phyloP scores from a whole-genome alignment of 2,113 vertebrate genomes.

The Pedionomus torquatus region DNA sequence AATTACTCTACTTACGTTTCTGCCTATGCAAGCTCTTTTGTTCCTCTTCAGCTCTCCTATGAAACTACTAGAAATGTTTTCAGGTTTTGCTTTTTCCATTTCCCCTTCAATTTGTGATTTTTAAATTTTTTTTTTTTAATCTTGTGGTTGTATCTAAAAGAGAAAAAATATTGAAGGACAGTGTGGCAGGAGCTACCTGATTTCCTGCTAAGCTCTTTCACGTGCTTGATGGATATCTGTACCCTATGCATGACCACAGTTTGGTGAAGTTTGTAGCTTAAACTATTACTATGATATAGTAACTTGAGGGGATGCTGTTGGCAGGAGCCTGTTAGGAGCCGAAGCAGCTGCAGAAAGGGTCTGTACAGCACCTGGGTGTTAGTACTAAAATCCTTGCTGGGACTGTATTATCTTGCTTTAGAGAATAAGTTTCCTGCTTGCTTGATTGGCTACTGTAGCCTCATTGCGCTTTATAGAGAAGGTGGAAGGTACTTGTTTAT shows the following conservation, averaged over 20 bases:
- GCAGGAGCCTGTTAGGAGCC: not conserved
- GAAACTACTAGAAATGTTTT: not conserved
- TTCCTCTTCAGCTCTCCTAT: not conserved
- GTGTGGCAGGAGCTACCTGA: not conserved
- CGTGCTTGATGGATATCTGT: not conserved
- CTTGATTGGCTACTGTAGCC: not conserved
- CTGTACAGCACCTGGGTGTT: fast-evolving
- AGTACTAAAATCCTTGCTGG: not conserved
- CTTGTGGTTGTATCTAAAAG: not conserved
- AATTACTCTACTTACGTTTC: not conserved
- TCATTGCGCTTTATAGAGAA: not conserved
- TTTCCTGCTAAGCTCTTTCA: not conserved
- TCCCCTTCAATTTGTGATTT: not conserved
- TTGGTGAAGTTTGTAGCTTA: not conserved
- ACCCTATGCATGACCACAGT: too few species aligned
- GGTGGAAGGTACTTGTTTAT: not conserved
- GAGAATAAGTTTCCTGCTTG: not conserved
- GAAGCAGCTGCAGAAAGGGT: not conserved
- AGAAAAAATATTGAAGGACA: fast-evolving
- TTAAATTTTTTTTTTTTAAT: not conserved
- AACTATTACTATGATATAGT: not conserved
- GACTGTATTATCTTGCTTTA: not conserved
- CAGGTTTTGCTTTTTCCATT: not conserved
- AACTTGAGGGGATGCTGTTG: not conserved
- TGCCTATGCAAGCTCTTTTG: not conserved